Evolutionary conservation across 2,797 vertebrate species (phyloP).

Genomic region (Eulemur mongoz): DNA sequence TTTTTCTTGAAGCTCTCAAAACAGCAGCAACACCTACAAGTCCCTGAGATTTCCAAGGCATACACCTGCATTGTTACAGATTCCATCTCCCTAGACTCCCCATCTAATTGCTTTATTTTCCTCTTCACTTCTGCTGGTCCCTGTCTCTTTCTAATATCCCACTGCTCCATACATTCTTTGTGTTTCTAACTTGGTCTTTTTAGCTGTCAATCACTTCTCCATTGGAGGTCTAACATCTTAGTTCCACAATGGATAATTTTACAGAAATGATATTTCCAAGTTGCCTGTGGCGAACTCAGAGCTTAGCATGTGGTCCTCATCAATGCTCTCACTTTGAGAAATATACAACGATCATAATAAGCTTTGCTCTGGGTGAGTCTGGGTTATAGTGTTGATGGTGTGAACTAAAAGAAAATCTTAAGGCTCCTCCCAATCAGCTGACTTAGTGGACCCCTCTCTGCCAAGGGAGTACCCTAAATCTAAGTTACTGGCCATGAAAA

Average conservation of each 20-base stretch:
- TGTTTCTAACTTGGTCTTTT: neutral
- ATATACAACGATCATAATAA: neutral
- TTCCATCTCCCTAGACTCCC: neutral
- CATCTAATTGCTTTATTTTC: neutral
- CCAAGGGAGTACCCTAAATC: too few species aligned
- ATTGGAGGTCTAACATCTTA: neutral
- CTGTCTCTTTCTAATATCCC: neutral
- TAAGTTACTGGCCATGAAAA: too few species aligned
- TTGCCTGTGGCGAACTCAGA: neutral
- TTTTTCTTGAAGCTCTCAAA: neutral
- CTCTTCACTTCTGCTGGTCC: neutral
- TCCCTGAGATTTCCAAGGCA: neutral
- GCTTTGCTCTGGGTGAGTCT: neutral
- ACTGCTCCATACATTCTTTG: neutral
- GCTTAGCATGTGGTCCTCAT: neutral
- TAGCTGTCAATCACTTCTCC: neutral
- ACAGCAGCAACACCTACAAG: neutral
- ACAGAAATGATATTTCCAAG: neutral
- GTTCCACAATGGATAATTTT: neutral
- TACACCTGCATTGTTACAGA: neutral
- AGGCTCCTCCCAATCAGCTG: too few species aligned
- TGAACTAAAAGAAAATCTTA: too few species aligned
- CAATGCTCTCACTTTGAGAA: neutral
- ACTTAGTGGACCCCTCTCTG: too few species aligned
- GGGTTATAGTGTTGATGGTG: neutral